Percentiles rank a stretch among this genome's conserved stretches.
Conservation (phyloP, 2,113 vertebrate genomes). For the Dunckerocampus dactyliophorus region DNA sequence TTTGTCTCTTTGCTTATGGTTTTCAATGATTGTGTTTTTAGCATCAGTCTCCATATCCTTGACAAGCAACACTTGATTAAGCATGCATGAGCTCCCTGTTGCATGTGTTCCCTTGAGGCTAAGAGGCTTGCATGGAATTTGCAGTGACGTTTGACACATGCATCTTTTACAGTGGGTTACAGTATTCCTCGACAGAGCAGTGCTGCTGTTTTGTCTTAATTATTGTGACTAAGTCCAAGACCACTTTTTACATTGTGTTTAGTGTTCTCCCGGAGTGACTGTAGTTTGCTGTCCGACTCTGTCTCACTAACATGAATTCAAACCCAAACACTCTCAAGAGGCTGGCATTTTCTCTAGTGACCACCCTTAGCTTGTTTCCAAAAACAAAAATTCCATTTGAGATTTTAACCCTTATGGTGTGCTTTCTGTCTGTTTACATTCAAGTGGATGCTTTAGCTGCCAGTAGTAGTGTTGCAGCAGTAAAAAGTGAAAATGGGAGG, state of each 20-base stretch:
- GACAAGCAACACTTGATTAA: constrained; percentile 29
- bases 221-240: constrained; percentile 24
- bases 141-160: constrained; percentile 13
- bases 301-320: constrained; percentile 18
- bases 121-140: constrained; percentile 62
- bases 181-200: constrained; percentile 23
- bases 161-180: constrained; percentile 37
- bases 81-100: constrained; percentile 23
- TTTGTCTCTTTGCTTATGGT: neutral
- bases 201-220: constrained; percentile 30
- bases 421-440: too few relatives aligned
- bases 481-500: neutral
- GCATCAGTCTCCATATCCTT: constrained; percentile 1
- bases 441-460: too few relatives aligned
- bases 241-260: constrained; percentile 33
- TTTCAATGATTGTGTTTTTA: neutral
- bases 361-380: too few relatives aligned
- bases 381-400: neutral
- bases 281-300: constrained; percentile 44
- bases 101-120: constrained; percentile 30
- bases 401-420: neutral
- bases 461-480: too few relatives aligned
- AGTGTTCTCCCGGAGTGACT: constrained; percentile 39
- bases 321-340: constrained; percentile 35
- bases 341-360: constrained; percentile 42